Percentiles rank a stretch among this genome's conserved stretches.
phyloP scores from a whole-genome alignment of 2,113 vertebrate genomes.

The Pygathrix nemaeus region DNA sequence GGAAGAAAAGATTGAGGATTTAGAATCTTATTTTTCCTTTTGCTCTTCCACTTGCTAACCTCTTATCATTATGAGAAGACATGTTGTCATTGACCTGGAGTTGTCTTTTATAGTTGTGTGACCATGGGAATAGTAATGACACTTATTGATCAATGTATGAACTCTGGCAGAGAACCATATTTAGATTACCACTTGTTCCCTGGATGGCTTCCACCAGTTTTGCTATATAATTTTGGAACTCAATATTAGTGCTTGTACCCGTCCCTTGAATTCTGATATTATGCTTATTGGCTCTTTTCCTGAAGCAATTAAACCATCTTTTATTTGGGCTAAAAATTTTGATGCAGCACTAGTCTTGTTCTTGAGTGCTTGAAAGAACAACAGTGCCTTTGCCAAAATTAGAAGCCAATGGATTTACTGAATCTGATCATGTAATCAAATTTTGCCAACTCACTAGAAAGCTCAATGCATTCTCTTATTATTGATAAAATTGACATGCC shows the following conservation, averaged over 20 bases:
- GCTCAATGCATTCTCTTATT: background rate
- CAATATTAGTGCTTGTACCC: background rate
- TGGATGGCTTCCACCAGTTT: background rate
- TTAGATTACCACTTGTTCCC: conserved; percentile 28
- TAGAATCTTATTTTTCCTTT: conserved; percentile 22
- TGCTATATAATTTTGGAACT: background rate
- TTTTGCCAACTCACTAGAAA: conserved; percentile 18
- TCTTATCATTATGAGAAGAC: background rate
- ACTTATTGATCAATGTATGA: background rate
- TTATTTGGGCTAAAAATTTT: conserved; percentile 28
- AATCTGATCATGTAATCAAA: conserved; percentile 6
- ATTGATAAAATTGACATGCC: background rate
- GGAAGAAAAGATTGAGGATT: background rate
- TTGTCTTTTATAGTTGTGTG: background rate
- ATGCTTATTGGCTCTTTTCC: background rate
- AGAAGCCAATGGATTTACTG: background rate
- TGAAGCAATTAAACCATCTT: conserved; percentile 22
- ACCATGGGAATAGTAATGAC: background rate
- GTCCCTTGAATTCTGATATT: conserved; percentile 9
- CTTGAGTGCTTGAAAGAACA: conserved; percentile 10
- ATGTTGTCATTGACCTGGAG: background rate
- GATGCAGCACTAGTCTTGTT: background rate
- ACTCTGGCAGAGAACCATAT: background rate
- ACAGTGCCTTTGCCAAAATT: conserved; percentile 1
- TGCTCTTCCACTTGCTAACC: conserved; percentile 8